Conservation (phyloP, 2,888 invertebrate genomes). For the Notodonta dromedarius region DNA sequence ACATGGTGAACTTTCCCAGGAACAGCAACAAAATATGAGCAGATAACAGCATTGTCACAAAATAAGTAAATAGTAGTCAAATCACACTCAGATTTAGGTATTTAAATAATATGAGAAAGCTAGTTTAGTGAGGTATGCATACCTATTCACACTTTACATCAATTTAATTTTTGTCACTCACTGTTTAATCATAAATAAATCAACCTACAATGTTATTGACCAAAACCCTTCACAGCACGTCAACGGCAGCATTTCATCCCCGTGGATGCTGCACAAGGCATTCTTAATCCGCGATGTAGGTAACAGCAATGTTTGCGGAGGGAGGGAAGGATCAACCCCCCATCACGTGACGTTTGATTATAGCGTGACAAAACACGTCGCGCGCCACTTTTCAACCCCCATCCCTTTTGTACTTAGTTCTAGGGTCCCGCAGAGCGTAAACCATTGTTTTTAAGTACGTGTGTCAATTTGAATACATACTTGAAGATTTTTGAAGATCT, state of each 20-base stretch:
- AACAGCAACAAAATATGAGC: too few species aligned
- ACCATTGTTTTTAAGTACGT: not conserved
- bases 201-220: not conserved
- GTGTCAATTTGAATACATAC: not conserved
- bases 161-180: too few species aligned
- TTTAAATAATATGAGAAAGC: too few species aligned
- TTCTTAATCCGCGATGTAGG: constrained; percentile 55
- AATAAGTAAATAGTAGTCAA: too few species aligned
- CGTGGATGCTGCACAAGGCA: constrained; percentile 39
- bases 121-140: too few species aligned
- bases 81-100: too few species aligned
- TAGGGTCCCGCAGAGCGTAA: constrained; percentile 28
- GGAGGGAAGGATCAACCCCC: constrained; percentile 33
- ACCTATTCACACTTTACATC: too few species aligned
- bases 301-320: constrained; percentile 52
- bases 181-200: not conserved
- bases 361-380: constrained; percentile 67
- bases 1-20: too few species aligned
- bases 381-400: constrained; percentile 50
- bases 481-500: not conserved
- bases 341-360: constrained; percentile 49
- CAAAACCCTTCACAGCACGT: constrained; percentile 4
- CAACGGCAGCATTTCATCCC: constrained; percentile 27
- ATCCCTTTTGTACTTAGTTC: constrained; percentile 29
- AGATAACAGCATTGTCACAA: too few species aligned